Evolutionary conservation across 2,113 vertebrate species (phyloP).

Genomic region (Baryphthengus martii): DNA sequence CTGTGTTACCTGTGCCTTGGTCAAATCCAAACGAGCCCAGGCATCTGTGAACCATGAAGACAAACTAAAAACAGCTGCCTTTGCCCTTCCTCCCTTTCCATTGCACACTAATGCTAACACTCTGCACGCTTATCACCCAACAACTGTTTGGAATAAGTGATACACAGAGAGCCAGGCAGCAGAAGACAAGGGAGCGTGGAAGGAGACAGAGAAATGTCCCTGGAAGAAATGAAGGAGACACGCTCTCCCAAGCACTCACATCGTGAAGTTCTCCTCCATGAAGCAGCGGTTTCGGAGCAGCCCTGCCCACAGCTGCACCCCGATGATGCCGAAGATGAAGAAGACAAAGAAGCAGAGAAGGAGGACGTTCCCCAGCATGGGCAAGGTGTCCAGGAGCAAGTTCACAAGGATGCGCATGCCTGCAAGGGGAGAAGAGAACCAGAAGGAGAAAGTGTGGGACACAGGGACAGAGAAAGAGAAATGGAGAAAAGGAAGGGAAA

Average conservation of each 20-base stretch:
- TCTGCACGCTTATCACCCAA: not conserved
- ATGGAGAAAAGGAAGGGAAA: not conserved
- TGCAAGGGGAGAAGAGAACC: conserved; percentile 42
- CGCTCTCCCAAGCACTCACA: conserved; percentile 66
- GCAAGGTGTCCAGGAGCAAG: conserved; percentile 81
- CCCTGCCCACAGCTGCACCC: conserved; percentile 83
- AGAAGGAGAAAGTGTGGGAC: not conserved
- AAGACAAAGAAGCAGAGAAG: conserved; percentile 86
- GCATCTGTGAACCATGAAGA: not conserved
- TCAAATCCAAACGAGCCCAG: not conserved
- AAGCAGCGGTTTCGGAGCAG: conserved; percentile 83
- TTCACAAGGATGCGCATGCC: conserved; percentile 86
- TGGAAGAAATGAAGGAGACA: not conserved
- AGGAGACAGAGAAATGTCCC: not conserved
- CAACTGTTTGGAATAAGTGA: not conserved
- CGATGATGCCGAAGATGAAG: conserved; percentile 85
- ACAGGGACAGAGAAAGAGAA: not conserved
- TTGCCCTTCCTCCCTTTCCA: not conserved
- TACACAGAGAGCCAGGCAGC: not conserved
- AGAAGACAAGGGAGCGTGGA: not conserved
- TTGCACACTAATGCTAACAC: not conserved
- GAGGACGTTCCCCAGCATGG: conserved; percentile 82
- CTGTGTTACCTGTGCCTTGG: not conserved
- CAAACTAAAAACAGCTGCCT: not conserved
- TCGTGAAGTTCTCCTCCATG: conserved; percentile 83